Percentiles rank a stretch among this genome's conserved stretches.
Conservation (phyloP, 2,113 vertebrate genomes). For the Dendropsophus ebraccatus region DNA sequence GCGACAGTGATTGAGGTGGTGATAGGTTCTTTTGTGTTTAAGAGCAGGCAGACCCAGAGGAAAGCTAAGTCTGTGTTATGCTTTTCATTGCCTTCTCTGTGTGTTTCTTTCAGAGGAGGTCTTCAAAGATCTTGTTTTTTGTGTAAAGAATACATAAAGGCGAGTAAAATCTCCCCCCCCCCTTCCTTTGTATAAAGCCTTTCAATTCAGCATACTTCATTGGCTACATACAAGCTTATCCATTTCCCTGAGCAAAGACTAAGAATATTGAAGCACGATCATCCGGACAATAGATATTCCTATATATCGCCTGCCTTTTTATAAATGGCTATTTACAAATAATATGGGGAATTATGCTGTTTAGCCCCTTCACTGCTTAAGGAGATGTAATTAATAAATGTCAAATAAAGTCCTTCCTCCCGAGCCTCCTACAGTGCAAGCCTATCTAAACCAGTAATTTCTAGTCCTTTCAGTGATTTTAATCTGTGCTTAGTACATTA, state of each 20-base stretch:
- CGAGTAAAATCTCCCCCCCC: neutral
- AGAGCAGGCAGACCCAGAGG: slow-evolving; percentile 65
- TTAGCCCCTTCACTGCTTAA: slow-evolving; percentile 46
- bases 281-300: neutral
- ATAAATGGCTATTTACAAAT: slow-evolving; percentile 28
- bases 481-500: slow-evolving; percentile 68
- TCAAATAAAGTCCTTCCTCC: slow-evolving; percentile 29
- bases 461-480: slow-evolving; percentile 62
- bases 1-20: slow-evolving; percentile 74
- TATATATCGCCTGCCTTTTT: slow-evolving; percentile 13
- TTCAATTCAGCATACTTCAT: neutral
- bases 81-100: slow-evolving; percentile 62
- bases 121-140: slow-evolving; percentile 46
- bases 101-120: slow-evolving; percentile 43
- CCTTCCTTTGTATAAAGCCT: neutral
- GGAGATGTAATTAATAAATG: slow-evolving; percentile 61
- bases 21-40: slow-evolving; percentile 74
- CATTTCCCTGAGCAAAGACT: neutral
- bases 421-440: slow-evolving; percentile 52
- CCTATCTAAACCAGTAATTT: slow-evolving; percentile 62
- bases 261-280: slow-evolving; percentile 7
- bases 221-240: neutral
- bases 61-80: slow-evolving; percentile 64
- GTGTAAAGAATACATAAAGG: slow-evolving; percentile 16
- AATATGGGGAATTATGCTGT: neutral